Evolutionary conservation across 1,140 invertebrate species (phyloP).

Genomic region (Drosophila kepulauana): DNA sequence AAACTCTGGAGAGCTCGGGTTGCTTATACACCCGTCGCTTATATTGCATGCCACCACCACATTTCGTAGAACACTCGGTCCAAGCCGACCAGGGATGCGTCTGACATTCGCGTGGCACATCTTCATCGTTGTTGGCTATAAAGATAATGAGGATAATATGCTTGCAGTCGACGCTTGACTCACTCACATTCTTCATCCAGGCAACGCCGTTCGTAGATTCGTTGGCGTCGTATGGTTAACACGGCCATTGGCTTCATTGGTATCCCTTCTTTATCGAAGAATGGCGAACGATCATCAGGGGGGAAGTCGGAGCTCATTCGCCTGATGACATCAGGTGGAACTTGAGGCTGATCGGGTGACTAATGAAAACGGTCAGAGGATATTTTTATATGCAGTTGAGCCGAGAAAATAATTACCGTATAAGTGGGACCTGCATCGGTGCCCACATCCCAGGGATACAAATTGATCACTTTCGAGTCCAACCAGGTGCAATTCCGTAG

Average conservation of each 20-base stretch:
- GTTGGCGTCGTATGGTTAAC: slow-evolving; percentile 91
- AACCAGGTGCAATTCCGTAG: slow-evolving; percentile 96
- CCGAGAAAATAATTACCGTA: slow-evolving; percentile 87
- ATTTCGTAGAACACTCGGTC: slow-evolving; percentile 91
- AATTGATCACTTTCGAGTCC: slow-evolving; percentile 92
- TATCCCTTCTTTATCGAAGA: slow-evolving; percentile 91
- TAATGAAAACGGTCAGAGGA: slow-evolving; percentile 78
- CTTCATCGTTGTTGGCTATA: slow-evolving; percentile 70
- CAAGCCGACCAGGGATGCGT: slow-evolving; percentile 91
- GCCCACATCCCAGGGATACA: slow-evolving; percentile 98
- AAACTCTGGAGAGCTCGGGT: slow-evolving; percentile 85
- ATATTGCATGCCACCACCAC: slow-evolving; percentile 90
- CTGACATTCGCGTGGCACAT: slow-evolving; percentile 87
- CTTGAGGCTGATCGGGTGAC: slow-evolving; percentile 92
- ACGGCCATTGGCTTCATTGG: slow-evolving; percentile 96
- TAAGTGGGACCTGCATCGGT: slow-evolving; percentile 97
- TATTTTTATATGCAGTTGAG: background rate
- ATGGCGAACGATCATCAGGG: slow-evolving; percentile 94
- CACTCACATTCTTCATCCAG: slow-evolving; percentile 85
- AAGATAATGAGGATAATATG: background rate
- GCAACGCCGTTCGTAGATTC: slow-evolving; percentile 95
- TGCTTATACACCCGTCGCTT: slow-evolving; percentile 88
- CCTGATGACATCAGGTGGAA: slow-evolving; percentile 92
- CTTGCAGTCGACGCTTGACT: background rate
- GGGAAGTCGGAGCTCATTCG: slow-evolving; percentile 93